Evolutionary conservation across 53 echinoderm and acorn worm genomes (phyloP).

Genomic region (Arbacia lixula): DNA sequence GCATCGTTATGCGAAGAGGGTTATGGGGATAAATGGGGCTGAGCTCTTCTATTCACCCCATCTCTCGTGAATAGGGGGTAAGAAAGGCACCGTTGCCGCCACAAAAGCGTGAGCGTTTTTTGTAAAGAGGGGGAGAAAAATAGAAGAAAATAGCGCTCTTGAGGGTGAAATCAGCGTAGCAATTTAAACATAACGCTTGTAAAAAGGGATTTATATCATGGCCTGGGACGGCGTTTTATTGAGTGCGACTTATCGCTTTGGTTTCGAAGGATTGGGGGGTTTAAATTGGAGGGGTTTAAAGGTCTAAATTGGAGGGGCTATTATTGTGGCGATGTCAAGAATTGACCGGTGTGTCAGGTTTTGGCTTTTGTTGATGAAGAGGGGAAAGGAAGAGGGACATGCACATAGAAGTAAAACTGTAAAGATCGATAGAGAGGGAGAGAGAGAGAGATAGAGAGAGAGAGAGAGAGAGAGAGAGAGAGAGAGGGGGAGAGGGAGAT

Average conservation of each 20-base stretch:
- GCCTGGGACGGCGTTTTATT: slow-evolving; percentile 7
- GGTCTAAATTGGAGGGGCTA: not conserved
- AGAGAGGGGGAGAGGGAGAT: no score
- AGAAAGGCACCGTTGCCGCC: no score
- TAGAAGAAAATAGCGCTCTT: not conserved
- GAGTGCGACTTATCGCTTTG: slow-evolving; percentile 6
- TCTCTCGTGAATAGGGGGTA: no score
- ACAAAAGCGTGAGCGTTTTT: no score
- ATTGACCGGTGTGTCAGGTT: slow-evolving; percentile 7
- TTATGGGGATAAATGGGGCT: not conserved
- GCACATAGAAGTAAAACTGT: no score
- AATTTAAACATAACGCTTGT: slow-evolving; percentile 45
- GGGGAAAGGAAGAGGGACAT: not conserved
- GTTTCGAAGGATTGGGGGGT: slow-evolving; percentile 1
- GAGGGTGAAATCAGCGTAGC: slow-evolving; percentile 16
- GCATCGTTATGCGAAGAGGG: slow-evolving; percentile 25
- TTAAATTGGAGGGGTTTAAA: not conserved
- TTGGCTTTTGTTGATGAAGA: not conserved
- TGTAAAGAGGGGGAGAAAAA: no score
- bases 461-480: no score
- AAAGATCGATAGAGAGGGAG: no score
- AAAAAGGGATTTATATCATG: slow-evolving; percentile 41
- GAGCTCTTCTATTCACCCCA: no score
- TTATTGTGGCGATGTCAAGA: slow-evolving; percentile 21
- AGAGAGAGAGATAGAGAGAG: no score